Evolutionary conservation across 2,888 invertebrate genomes (phyloP).

Genomic region (Agrotis clavis): DNA sequence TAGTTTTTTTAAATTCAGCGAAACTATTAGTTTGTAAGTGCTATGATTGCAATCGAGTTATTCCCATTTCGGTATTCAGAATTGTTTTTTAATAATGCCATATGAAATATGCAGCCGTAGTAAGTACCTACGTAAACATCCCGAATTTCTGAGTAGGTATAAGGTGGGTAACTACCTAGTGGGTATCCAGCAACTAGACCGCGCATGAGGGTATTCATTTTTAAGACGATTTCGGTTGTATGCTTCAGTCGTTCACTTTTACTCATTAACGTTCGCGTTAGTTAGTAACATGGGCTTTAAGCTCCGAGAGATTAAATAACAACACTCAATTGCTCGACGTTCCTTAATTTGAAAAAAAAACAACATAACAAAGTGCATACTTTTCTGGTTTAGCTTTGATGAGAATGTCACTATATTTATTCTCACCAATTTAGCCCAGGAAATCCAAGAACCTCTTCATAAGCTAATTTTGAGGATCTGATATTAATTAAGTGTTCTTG

Average conservation of each 20-base stretch:
- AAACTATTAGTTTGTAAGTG: not conserved
- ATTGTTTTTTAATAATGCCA: slow-evolving; percentile 14
- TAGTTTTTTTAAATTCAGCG: not conserved
- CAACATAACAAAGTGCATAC: not conserved
- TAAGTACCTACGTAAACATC: slow-evolving; percentile 18
- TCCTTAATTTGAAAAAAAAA: not conserved
- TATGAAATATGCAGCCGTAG: not conserved
- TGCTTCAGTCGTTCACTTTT: slow-evolving; percentile 29
- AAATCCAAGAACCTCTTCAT: no score
- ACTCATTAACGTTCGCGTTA: slow-evolving; percentile 41
- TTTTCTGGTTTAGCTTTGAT: not conserved
- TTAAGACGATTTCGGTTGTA: slow-evolving; percentile 17
- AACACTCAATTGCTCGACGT: not conserved
- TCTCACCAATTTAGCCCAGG: no score
- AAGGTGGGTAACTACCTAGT: no score
- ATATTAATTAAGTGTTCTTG: no score
- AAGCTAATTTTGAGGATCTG: no score
- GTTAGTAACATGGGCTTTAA: slow-evolving; percentile 34
- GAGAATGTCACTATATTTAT: not conserved
- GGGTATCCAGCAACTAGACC: slow-evolving; percentile 10
- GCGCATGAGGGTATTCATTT: slow-evolving; percentile 40
- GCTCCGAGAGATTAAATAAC: slow-evolving; percentile 5
- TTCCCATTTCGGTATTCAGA: not conserved
- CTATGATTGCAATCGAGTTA: not conserved
- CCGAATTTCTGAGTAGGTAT: not conserved